A percentile compares a stretch with the other conserved stretches of the same genome.
Evolutionary conservation across 1,140 invertebrate genomes (phyloP).

Genomic region (Dolichoris vasculosae): DNA sequence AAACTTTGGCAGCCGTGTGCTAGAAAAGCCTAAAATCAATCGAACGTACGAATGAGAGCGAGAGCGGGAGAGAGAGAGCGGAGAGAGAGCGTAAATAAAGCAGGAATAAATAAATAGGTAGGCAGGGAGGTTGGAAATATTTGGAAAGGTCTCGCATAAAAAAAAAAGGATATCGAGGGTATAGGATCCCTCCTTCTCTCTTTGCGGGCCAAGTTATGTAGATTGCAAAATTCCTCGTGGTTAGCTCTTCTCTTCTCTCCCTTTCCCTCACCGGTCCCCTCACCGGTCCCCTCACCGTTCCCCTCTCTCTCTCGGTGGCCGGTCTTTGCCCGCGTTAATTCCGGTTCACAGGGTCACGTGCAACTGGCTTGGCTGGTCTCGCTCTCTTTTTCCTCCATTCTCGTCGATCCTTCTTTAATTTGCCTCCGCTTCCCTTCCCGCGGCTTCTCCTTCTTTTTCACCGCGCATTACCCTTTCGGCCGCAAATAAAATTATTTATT

Average conservation of each 20-base stretch:
- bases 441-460: neutral
- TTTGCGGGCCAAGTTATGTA: constrained; percentile 19
- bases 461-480: constrained; percentile 45
- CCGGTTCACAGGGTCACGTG: constrained; percentile 42
- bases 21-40: constrained; percentile 10
- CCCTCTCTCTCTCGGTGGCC: neutral
- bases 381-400: neutral
- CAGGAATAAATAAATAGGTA: constrained; percentile 44
- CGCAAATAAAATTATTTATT: constrained; percentile 66
- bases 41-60: neutral
- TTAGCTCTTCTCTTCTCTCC: neutral
- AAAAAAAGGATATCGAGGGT: constrained; percentile 18
- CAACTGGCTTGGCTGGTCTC: neutral
- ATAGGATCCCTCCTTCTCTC: neutral
- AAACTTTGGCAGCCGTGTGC: neutral
- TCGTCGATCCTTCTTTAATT: constrained; percentile 47
- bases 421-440: neutral
- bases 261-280: neutral
- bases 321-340: constrained; percentile 41
- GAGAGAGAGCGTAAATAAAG: constrained; percentile 15
- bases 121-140: constrained; percentile 41
- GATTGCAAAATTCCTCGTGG: constrained; percentile 40
- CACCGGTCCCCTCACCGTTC: neutral
- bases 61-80: neutral
- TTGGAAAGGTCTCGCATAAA: constrained; percentile 25